Percentiles rank a stretch among this genome's conserved stretches.
phyloP scores from a whole-genome alignment of 2,113 vertebrate genomes.

The human region GRCh38 chr11:117593001-117593500 shows the following conservation, averaged over 20 bases:
- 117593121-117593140: rapidly evolving
- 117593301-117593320: not conserved
- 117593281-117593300: not conserved
- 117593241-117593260: rapidly evolving
- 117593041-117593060: not conserved
- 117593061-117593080: rapidly evolving
- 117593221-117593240: not conserved
- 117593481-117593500: not conserved
- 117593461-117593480: not conserved
- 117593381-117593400: not conserved
- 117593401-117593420: not conserved
- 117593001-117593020: not conserved
- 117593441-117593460: not conserved
- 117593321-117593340: not conserved
- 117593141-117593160: too few relatives aligned
- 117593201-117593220: rapidly evolving
- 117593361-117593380: not conserved
- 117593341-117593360: rapidly evolving
- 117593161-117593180: not conserved
- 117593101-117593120: not conserved
- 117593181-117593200: not conserved
- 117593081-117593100: not conserved
- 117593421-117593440: not conserved
- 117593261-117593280: not conserved
- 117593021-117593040: not conserved